Evolutionary conservation across 1,140 invertebrate genomes (phyloP).

Genomic region (Apis laboriosa): DNA sequence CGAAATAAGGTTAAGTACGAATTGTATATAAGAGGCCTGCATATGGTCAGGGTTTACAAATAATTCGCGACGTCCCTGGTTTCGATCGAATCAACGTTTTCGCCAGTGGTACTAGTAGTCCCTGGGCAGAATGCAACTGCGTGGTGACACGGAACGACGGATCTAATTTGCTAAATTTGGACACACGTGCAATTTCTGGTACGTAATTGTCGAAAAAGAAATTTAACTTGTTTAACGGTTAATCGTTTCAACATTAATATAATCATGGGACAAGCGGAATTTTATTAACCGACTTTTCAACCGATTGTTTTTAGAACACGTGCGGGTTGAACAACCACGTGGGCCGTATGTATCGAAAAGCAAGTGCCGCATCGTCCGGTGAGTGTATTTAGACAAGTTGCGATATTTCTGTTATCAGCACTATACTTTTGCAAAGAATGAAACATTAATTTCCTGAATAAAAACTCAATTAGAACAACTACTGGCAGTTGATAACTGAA

Average conservation of each 20-base stretch:
- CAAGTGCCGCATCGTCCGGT: constrained; percentile 19
- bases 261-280: background rate
- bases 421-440: background rate
- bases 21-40: background rate
- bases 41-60: background rate
- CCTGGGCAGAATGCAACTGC: constrained; percentile 47
- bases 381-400: constrained; percentile 32
- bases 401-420: constrained; percentile 29
- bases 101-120: constrained; percentile 48
- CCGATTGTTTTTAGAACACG: constrained; percentile 49
- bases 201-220: constrained; percentile 24
- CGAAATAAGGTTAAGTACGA: constrained; percentile 24
- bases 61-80: constrained; percentile 40
- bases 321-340: constrained; percentile 59
- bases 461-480: background rate
- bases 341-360: constrained; percentile 43
- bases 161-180: constrained; percentile 42
- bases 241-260: background rate
- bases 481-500: constrained; percentile 15
- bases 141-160: constrained; percentile 26
- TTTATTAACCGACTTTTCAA: constrained; percentile 35
- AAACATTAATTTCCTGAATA: background rate
- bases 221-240: background rate
- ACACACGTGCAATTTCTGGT: constrained; percentile 39
- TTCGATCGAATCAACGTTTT: constrained; percentile 58